Conservation (phyloP, 2,888 invertebrate genomes). For the Serrognathus titanus region DNA sequence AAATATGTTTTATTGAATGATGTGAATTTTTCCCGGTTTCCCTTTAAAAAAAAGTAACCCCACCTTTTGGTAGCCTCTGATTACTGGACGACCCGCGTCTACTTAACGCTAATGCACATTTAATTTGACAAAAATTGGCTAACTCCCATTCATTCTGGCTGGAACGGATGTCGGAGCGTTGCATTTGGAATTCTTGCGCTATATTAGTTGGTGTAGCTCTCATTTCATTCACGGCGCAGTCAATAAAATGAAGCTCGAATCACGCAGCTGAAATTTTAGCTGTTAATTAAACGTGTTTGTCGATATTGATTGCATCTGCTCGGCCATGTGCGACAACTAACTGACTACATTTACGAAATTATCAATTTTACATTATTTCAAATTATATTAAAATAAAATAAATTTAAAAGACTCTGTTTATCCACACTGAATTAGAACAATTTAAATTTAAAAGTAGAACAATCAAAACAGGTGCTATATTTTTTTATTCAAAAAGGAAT, state of each 20-base stretch:
- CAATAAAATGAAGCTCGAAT: constrained; percentile 34
- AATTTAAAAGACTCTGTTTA: no score
- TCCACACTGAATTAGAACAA: no score
- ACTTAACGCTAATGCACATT: constrained; percentile 43
- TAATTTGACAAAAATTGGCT: constrained; percentile 49
- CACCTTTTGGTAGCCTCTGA: constrained; percentile 20
- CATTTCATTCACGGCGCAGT: constrained; percentile 34
- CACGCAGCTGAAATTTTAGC: constrained; percentile 25
- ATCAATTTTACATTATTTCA: no score
- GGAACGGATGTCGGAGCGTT: constrained; percentile 32
- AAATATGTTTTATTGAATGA: not conserved
- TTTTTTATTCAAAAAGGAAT: no score
- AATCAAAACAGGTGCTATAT: no score
- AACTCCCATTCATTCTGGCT: constrained; percentile 47
- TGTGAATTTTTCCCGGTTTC: constrained; percentile 2
- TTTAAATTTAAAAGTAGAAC: no score
- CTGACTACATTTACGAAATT: no score
- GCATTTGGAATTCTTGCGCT: constrained; percentile 37
- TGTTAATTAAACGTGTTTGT: not conserved
- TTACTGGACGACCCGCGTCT: constrained; percentile 17
- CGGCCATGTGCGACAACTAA: no score
- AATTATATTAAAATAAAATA: no score
- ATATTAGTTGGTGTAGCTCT: constrained; percentile 39
- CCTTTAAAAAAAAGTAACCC: constrained; percentile 12
- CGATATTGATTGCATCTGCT: not conserved